These are phyloP conservation scores for Drosophila mauritiana DNA, from an alignment of 1,140 invertebrate species.

Conservation along the genomic window DNA sequence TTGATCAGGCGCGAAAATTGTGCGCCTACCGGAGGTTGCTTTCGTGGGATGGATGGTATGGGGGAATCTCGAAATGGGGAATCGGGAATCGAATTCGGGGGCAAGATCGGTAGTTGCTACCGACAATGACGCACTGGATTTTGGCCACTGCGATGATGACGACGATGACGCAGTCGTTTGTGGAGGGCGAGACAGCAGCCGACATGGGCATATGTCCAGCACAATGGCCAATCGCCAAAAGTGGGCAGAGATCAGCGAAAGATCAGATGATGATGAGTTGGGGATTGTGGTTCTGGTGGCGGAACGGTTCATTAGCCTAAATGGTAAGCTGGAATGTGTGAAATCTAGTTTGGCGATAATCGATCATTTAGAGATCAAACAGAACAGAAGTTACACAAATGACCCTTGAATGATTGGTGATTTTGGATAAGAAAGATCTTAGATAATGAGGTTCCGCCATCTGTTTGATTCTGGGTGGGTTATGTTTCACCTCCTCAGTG, in stretches of 20 bases:
- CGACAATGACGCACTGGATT: conserved; percentile 62
- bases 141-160: conserved; percentile 31
- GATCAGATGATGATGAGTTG: conserved; percentile 67
- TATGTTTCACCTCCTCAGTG: background rate
- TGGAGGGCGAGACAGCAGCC: conserved; percentile 15
- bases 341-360: conserved; percentile 65
- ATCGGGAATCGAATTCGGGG: conserved; percentile 37
- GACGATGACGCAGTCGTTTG: conserved; percentile 48
- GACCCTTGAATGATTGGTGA: conserved; percentile 3
- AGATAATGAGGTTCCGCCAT: background rate
- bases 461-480: background rate
- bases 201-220: conserved; percentile 35
- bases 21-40: conserved; percentile 47
- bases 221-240: conserved; percentile 60
- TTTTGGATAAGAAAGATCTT: background rate
- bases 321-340: conserved; percentile 71
- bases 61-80: background rate
- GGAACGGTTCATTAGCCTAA: conserved; percentile 74
- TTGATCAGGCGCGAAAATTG: conserved; percentile 81
- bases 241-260: conserved; percentile 43
- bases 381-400: conserved; percentile 12
- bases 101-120: conserved; percentile 72
- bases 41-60: background rate
- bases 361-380: conserved; percentile 63
- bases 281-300: conserved; percentile 6